Percentiles rank a stretch among this genome's conserved stretches.
Conservation (phyloP, 64 coral and sea anemone genomes). For the Montipora foliosa region DNA sequence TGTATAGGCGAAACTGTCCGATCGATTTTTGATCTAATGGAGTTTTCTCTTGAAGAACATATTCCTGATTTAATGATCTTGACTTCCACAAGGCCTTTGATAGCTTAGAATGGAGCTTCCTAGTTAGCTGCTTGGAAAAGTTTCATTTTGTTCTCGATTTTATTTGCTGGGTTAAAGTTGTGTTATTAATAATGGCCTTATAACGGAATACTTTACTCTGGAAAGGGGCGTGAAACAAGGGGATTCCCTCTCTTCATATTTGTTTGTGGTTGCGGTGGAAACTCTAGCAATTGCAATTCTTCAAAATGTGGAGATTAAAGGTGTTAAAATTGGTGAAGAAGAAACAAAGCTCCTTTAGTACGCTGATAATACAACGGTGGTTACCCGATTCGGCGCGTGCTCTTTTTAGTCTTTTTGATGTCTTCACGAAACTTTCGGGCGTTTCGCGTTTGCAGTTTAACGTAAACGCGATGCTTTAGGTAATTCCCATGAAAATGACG, state of each 20-base stretch:
- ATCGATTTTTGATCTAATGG: constrained; percentile 29
- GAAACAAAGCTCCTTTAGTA: background rate
- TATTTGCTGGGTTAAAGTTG: constrained; percentile 60
- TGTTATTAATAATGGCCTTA: constrained; percentile 42
- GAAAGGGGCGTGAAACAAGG: constrained; percentile 43
- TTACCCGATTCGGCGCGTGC: too few species aligned
- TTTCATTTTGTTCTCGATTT: background rate
- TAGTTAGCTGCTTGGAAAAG: background rate
- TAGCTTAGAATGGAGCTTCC: constrained; percentile 39
- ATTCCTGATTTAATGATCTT: background rate
- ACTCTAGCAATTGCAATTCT: constrained; percentile 45
- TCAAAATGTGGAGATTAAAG: constrained; percentile 13
- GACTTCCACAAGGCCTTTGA: constrained; percentile 69
- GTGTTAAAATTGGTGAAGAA: constrained; percentile 12
- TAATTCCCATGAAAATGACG: too few species aligned
- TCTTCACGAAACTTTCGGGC: too few species aligned
- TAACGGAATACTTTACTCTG: constrained; percentile 10
- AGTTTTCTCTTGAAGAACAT: background rate
- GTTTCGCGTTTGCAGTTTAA: too few species aligned
- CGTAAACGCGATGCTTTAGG: too few species aligned
- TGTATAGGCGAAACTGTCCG: background rate
- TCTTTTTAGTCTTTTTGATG: too few species aligned
- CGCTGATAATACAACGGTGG: constrained; percentile 5
- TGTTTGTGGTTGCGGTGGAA: constrained; percentile 44
- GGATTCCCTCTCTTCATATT: constrained; percentile 43